phyloP scores from a whole-genome alignment of 2,888 invertebrate species.

The Smittia sp. region DNA sequence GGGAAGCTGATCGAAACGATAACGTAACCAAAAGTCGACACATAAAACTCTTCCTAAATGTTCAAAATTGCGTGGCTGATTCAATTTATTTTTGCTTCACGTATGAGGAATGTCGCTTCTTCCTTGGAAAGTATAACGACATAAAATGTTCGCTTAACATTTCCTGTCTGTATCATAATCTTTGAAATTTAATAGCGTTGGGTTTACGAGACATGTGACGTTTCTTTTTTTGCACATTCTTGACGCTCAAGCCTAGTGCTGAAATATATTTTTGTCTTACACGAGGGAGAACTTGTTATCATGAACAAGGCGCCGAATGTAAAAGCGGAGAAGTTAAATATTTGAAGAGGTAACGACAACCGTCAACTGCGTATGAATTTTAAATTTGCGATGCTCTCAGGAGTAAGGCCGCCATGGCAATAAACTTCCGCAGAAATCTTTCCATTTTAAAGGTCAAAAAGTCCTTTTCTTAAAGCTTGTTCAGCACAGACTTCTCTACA shows the following conservation, averaged over 20 bases:
- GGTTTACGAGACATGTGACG: not conserved
- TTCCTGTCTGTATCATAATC: constrained; percentile 8
- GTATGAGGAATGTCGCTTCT: not conserved
- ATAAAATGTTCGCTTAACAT: constrained; percentile 6
- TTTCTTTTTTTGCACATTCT: not conserved
- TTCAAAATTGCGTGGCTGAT: not conserved
- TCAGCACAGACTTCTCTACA: too few relatives aligned
- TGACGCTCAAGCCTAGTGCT: not conserved
- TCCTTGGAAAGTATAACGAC: not conserved
- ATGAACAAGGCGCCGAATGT: not conserved
- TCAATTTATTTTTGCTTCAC: not conserved
- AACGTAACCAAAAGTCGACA: constrained; percentile 4
- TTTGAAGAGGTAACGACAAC: constrained; percentile 5
- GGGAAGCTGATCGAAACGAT: not conserved
- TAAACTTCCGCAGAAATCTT: too few relatives aligned
- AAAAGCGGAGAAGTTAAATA: not conserved
- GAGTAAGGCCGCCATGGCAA: too few relatives aligned
- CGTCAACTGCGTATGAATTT: not conserved
- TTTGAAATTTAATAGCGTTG: not conserved
- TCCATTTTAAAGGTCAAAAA: too few relatives aligned
- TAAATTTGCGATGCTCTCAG: not conserved
- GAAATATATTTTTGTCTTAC: not conserved
- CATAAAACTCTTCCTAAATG: not conserved
- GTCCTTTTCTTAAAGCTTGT: too few relatives aligned
- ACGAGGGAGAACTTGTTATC: not conserved